These are phyloP conservation scores for Listronotus bonariensis DNA, from an alignment of 1,140 invertebrate genomes.

Conservation along the genomic window DNA sequence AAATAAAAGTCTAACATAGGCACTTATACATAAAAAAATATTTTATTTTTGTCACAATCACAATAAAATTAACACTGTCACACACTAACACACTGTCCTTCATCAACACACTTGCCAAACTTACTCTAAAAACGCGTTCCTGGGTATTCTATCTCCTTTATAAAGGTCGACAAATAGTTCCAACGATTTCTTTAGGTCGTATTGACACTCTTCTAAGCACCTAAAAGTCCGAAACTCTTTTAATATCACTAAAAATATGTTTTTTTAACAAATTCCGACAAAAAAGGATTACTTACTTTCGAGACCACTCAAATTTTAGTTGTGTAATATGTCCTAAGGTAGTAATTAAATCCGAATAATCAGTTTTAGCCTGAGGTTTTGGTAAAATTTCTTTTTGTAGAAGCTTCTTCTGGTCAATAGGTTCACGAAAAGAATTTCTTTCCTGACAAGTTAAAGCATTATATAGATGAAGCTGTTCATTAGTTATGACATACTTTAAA, in stretches of 20 bases:
- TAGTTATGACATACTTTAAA: slow-evolving; percentile 72
- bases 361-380: slow-evolving; percentile 34
- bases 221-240: too few relatives aligned
- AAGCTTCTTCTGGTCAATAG: slow-evolving; percentile 15
- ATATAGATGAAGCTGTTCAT: slow-evolving; percentile 80
- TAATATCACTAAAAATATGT: too few relatives aligned
- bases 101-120: neutral
- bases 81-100: neutral
- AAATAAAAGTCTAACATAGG: too few relatives aligned
- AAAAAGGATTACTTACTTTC: slow-evolving; percentile 63
- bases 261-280: too few relatives aligned
- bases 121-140: slow-evolving; percentile 74
- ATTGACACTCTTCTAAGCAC: slow-evolving; percentile 84
- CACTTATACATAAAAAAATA: neutral
- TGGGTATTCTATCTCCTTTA: slow-evolving; percentile 75
- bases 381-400: slow-evolving; percentile 24
- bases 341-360: slow-evolving; percentile 62
- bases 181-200: slow-evolving; percentile 77
- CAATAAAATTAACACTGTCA: neutral
- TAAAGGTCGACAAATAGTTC: slow-evolving; percentile 79
- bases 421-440: slow-evolving; percentile 42
- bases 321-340: slow-evolving; percentile 73
- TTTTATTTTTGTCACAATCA: neutral
- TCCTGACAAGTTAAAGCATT: slow-evolving; percentile 72
- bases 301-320: slow-evolving; percentile 82